Evolutionary conservation across 2,888 invertebrate genomes (phyloP).

Genomic region (Limnephilus rhombicus): DNA sequence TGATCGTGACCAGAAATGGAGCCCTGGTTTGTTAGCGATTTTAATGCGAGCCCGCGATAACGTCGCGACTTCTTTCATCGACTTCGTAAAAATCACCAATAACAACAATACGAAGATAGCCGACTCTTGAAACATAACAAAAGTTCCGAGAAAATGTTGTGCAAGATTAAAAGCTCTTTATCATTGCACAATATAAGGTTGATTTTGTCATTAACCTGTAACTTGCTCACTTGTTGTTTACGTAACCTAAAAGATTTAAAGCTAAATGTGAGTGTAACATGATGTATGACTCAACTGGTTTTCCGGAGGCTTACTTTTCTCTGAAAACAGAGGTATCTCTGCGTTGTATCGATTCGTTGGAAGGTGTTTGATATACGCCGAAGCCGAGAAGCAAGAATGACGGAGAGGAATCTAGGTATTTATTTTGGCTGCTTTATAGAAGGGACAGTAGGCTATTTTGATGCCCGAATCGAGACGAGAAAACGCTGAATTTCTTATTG

Average conservation of each 20-base stretch:
- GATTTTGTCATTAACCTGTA: conserved; percentile 13
- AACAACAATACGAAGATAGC: not conserved
- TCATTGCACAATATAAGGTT: conserved; percentile 17
- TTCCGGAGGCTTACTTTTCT: not conserved
- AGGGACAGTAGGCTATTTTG: not conserved
- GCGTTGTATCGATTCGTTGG: not conserved
- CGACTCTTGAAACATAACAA: not conserved
- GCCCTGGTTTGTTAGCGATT: not conserved
- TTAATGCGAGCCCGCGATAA: not conserved
- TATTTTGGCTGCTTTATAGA: not conserved
- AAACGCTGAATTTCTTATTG: not conserved
- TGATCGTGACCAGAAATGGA: conserved; percentile 40
- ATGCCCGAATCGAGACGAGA: not conserved
- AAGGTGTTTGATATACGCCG: not conserved
- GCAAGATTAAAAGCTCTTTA: not conserved
- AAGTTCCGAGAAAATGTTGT: not conserved
- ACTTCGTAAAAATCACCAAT: not conserved
- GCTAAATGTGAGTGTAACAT: not conserved
- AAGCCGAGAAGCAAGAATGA: not conserved
- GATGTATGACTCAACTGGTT: not conserved
- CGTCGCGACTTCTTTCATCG: not conserved
- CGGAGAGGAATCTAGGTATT: not conserved
- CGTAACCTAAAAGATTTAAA: not conserved
- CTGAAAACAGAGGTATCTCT: not conserved
- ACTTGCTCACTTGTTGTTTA: not conserved